phyloP scores from a whole-genome alignment of 2,888 invertebrate species.

The Iphiclides podalirius region DNA sequence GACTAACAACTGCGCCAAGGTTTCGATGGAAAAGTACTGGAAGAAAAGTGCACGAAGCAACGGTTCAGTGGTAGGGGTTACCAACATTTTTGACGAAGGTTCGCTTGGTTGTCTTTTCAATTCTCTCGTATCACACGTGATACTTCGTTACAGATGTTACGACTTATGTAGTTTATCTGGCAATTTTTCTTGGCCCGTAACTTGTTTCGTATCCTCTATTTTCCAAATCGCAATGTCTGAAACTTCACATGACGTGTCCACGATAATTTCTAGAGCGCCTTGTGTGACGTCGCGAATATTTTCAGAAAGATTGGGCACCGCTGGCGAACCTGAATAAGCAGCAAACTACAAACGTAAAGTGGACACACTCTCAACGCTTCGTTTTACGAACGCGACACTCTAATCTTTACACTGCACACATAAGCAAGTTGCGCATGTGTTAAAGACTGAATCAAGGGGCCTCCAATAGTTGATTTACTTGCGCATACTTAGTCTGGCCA shows the following conservation, averaged over 20 bases:
- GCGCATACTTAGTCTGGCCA: slow-evolving; percentile 30
- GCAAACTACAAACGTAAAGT: slow-evolving; percentile 42
- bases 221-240: background rate
- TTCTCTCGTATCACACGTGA: too few relatives aligned
- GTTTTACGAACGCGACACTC: slow-evolving; percentile 42
- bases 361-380: slow-evolving; percentile 47
- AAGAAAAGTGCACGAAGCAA: slow-evolving; percentile 51
- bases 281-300: slow-evolving; percentile 18
- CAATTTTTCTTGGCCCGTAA: background rate
- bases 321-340: slow-evolving; percentile 51
- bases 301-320: slow-evolving; percentile 48
- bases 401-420: slow-evolving; percentile 32
- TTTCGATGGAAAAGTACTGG: slow-evolving; percentile 65
- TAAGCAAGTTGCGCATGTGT: slow-evolving; percentile 39
- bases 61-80: slow-evolving; percentile 33
- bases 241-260: background rate
- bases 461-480: slow-evolving; percentile 40
- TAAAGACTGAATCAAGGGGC: slow-evolving; percentile 48
- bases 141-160: too few relatives aligned
- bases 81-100: slow-evolving; percentile 43
- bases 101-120: too few relatives aligned
- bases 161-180: background rate
- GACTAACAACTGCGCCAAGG: slow-evolving; percentile 41
- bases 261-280: background rate
- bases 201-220: background rate